phyloP scores from a whole-genome alignment of 2,113 vertebrate genomes.

The Oreochromis niloticus region DNA sequence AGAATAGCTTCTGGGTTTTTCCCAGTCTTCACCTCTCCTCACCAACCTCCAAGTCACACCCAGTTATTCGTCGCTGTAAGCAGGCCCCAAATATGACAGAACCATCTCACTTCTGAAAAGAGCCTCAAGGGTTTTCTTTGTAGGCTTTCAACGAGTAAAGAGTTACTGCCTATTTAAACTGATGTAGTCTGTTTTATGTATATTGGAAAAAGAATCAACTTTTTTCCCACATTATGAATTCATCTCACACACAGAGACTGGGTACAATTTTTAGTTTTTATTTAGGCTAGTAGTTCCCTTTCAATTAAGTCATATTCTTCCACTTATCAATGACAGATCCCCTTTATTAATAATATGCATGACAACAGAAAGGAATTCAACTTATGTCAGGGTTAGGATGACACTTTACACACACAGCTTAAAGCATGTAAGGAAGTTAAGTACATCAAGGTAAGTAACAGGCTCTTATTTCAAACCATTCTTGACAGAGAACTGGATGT shows the following conservation, averaged over 20 bases:
- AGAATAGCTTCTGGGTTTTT: not conserved
- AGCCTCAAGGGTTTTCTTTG: not conserved
- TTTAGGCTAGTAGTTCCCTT: conserved; percentile 64
- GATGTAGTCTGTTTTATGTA: not conserved
- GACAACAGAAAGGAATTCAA: conserved; percentile 67
- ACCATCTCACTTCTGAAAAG: not conserved
- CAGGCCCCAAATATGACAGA: not conserved
- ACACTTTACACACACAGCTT: conserved; percentile 63
- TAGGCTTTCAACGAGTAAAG: not conserved
- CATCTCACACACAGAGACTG: not conserved
- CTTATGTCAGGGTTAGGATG: conserved; percentile 56
- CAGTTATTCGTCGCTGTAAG: not conserved
- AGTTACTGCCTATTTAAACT: not conserved
- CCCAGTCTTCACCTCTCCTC: not conserved
- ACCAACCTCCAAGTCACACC: not conserved
- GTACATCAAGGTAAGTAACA: conserved; percentile 69
- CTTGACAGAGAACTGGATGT: conserved; percentile 58
- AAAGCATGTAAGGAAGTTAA: conserved; percentile 60
- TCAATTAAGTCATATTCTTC: conserved; percentile 58
- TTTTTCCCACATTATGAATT: not conserved
- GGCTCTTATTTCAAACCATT: conserved; percentile 56
- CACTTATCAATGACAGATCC: conserved; percentile 56
- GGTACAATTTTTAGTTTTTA: conserved; percentile 55
- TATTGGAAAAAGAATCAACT: not conserved
- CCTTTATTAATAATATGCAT: conserved; percentile 58